Base-by-base conservation (phyloP, 2,113 vertebrate genomes). In the Hippolais icterina region DNA sequence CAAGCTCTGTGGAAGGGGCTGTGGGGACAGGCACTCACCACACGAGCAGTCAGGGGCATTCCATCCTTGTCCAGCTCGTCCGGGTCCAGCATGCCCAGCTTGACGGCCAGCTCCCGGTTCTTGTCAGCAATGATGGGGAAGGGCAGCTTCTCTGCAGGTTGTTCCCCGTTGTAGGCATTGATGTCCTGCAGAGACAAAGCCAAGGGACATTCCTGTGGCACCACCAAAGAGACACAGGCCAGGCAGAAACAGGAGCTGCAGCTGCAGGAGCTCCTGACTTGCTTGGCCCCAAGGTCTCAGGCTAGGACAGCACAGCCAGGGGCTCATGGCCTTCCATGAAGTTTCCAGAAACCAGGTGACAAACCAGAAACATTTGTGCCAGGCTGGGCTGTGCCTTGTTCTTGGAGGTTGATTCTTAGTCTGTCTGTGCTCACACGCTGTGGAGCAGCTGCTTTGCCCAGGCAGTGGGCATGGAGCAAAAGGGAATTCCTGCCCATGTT, bases 51-150 rank as follows among this genome's bases (percentile, higher is more conserved):
- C 94, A 99, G 98, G 6, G 99, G 99, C 37, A 99, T 86, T 49
- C 99, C 99, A 0, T 98, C 98, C 80, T 98, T 98, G 84, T 99
- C 99, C 77, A 44, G 97, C 97, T 99, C 99, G 6, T 99, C 99
- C 0, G 99, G 99, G 97, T 99, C 99, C 96, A 99, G 97, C 99
- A 99, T 99, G 56, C 99, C 99, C 90, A 99, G 86, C 90, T 98
- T 95, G 60, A 99, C 94, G 0, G 99, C 97, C 21, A 99, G 98
- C 72, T 98, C 98, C 77, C 99, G 97, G 65, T 98, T 98, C 11
- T 98, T 96, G 37, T 99, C 99, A 9, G 99, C 99, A 10, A 99
- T 99, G 97, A 99, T 99, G 69, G 99, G 99, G 94, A 99, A 99
- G 29, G 99, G 99, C 14, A 99, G 94, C 28, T 97, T 83, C 71